These are phyloP conservation scores for Echinarachnius parma DNA, from an alignment of 53 echinoderm and acorn worm species.

Conservation along the genomic window DNA sequence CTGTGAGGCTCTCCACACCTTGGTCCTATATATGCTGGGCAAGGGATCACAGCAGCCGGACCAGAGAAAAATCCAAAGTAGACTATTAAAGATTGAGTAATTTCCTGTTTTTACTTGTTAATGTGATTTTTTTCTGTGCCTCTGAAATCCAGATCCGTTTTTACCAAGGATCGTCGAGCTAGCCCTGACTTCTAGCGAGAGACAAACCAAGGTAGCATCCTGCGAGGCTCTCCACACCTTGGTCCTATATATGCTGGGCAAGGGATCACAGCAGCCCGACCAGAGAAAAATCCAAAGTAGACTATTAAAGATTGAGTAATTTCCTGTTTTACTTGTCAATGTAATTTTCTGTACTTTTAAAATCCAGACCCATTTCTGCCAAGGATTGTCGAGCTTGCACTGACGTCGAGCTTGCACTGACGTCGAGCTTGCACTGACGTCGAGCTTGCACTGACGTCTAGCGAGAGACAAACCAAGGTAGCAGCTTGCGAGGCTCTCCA, in stretches of 20 bases:
- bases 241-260: slow-evolving; percentile 93
- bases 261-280: slow-evolving; percentile 92
- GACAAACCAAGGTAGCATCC: slow-evolving; percentile 94
- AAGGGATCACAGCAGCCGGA: slow-evolving; percentile 95
- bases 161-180: slow-evolving; percentile 92
- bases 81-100: no score
- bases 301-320: no score
- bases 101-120: no score
- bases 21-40: slow-evolving; percentile 94
- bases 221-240: slow-evolving; percentile 90
- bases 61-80: no score
- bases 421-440: slow-evolving; percentile 86
- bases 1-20: slow-evolving; percentile 85
- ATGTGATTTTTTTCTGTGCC: no score
- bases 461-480: slow-evolving; percentile 95
- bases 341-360: no score
- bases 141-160: slow-evolving; percentile 91
- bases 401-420: no score
- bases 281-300: no score
- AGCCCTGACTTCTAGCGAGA: slow-evolving; percentile 82
- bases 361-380: no score
- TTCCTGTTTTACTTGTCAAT: no score
- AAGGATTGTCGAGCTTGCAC: no score
- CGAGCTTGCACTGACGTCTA: slow-evolving; percentile 79
- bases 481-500: slow-evolving; percentile 93